Evolutionary conservation across 2,888 invertebrate species (phyloP).

Genomic region (Ormyrus rosae): DNA sequence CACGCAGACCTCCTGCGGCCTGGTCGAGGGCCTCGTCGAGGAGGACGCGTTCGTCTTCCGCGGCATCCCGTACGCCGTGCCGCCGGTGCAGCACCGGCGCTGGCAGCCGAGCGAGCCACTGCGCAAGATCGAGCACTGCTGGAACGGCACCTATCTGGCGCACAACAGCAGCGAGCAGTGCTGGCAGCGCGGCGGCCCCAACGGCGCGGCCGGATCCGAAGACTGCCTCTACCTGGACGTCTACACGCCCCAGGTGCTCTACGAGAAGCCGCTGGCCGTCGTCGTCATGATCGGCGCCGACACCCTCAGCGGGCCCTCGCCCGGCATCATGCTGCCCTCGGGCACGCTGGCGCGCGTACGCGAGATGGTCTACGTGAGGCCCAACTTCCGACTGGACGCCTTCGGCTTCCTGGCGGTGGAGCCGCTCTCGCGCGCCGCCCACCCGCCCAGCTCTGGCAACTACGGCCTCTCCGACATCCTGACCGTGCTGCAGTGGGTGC

Average conservation of each 20-base stretch:
- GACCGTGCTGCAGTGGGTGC: conserved; percentile 87
- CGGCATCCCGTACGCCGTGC: conserved; percentile 88
- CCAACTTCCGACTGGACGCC: conserved; percentile 85
- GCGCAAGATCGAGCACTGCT: conserved; percentile 84
- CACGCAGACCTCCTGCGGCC: conserved; percentile 87
- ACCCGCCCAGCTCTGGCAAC: conserved; percentile 89
- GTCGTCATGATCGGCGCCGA: conserved; percentile 90
- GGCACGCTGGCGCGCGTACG: conserved; percentile 85
- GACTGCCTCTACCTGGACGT: conserved; percentile 91
- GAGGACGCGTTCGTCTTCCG: conserved; percentile 88
- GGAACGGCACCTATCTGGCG: conserved; percentile 85
- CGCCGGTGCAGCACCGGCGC: conserved; percentile 83
- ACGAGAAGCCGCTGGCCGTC: conserved; percentile 87
- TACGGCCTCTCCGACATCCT: conserved; percentile 90
- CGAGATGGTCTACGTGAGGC: conserved; percentile 90
- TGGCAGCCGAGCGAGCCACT: conserved; percentile 84
- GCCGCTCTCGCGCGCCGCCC: conserved; percentile 82
- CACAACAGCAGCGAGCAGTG: conserved; percentile 84
- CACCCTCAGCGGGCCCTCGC: conserved; percentile 86
- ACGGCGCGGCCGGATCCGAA: conserved; percentile 83
- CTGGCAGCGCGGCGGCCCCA: conserved; percentile 83
- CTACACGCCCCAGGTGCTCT: conserved; percentile 87
- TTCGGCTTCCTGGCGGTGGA: conserved; percentile 88
- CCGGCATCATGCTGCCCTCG: conserved; percentile 85
- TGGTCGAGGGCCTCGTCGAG: conserved; percentile 86